Conservation (phyloP, 2,113 vertebrate genomes). For the Himantopus leucocephalus region DNA sequence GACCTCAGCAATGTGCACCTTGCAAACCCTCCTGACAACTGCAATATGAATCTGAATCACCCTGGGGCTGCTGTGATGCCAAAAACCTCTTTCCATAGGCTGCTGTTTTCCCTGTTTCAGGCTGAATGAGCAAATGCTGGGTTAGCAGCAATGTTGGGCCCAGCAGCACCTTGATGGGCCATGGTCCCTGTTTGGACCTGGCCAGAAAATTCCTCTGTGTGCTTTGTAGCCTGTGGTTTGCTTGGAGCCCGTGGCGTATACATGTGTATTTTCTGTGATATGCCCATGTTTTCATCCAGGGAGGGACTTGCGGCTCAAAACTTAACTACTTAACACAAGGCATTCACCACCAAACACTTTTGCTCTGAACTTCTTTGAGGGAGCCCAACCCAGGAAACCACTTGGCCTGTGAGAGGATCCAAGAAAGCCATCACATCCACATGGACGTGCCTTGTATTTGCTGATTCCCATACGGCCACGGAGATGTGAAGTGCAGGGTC, state of each 20-base stretch:
- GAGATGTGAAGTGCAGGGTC: background rate
- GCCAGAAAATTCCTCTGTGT: background rate
- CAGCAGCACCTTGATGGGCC: background rate
- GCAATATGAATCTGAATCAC: background rate
- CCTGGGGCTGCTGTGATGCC: accelerated
- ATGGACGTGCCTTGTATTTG: background rate
- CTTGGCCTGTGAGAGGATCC: background rate
- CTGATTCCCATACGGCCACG: accelerated
- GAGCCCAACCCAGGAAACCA: background rate
- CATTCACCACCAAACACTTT: background rate
- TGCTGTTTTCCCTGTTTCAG: background rate
- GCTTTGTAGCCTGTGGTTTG: background rate
- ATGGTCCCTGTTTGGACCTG: background rate
- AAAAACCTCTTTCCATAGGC: background rate
- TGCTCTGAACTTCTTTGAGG: background rate
- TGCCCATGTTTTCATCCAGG: background rate
- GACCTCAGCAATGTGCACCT: background rate
- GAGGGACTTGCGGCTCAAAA: background rate
- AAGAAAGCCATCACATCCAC: too few species aligned
- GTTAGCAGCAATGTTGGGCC: background rate
- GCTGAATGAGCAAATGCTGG: background rate
- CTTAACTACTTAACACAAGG: background rate
- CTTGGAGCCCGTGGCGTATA: background rate
- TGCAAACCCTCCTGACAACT: background rate
- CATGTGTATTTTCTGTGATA: background rate